Percentiles rank a stretch among this genome's conserved stretches.
Conservation (phyloP, 2,888 invertebrate species). For the Pimpla rufipes region DNA sequence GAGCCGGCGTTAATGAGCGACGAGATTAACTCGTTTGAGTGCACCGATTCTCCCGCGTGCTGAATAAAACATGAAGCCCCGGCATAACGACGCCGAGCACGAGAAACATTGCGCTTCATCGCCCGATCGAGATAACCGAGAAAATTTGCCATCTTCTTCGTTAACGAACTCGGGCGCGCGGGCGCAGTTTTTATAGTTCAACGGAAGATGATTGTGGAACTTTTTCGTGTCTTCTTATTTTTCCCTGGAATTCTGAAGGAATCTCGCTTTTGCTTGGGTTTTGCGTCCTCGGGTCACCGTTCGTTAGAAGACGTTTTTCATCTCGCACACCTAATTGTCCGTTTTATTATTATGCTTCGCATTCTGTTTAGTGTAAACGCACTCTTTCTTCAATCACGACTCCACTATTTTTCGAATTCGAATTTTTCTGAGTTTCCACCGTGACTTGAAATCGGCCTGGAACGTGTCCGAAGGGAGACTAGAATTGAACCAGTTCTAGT, state of each 20-base stretch:
- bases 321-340: neutral
- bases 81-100: conserved; percentile 17
- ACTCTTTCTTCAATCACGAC: neutral
- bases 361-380: neutral
- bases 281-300: neutral
- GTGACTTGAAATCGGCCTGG: too few species aligned
- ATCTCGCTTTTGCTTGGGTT: neutral
- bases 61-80: conserved; percentile 24
- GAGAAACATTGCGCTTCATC: conserved; percentile 12
- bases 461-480: too few species aligned
- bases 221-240: neutral
- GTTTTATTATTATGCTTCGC: neutral
- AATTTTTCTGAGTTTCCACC: too few species aligned
- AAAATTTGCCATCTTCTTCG: conserved; percentile 21
- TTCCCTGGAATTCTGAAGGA: neutral
- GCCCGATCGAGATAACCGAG: neutral
- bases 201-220: neutral
- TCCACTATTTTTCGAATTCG: neutral
- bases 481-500: too few species aligned
- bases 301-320: neutral
- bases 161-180: conserved; percentile 5
- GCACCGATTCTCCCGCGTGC: conserved; percentile 57
- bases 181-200: neutral
- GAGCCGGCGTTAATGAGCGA: conserved; percentile 39
- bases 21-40: conserved; percentile 30